Evolutionary conservation across 2,113 vertebrate genomes (phyloP), one percentile per base, ranked within the genome.

Genomic region (Blennius ocellaris): DNA sequence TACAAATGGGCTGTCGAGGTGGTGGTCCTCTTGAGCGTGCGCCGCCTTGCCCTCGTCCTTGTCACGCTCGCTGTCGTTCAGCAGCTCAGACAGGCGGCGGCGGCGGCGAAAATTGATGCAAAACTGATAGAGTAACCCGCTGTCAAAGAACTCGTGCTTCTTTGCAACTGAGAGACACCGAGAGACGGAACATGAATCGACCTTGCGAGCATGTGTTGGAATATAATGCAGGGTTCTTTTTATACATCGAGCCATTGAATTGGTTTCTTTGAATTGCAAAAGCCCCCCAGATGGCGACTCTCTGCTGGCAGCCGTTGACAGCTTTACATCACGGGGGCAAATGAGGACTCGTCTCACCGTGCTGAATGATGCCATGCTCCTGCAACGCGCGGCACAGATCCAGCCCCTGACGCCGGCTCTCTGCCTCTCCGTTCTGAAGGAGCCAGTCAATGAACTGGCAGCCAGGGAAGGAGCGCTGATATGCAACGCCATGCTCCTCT

Each of bases 341-440:
- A 64, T 39, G 45, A 67, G 49, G 30, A 17, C 10, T 37, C 11
- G 5, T 11, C 88, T 90, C 85, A 96, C 95, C 94, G 0, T 96
- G 96, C 73, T 96, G 95, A 73, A 96, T 94, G 83, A 97, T 95
- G 38, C 94, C 95, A 0, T 96, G 92, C 79, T 96, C 94, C 71
- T 96, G 90, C 74, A 96, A 86, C 0, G 90, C 89, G 5, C 83
- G 89, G 48, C 95, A 95, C 73, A 96, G 80, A 66, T 95, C 94
- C 69, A 94, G 83, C 0, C 93, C 96, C 6, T 89, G 93, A 48
- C 93, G 76, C 21, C 95, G 84, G 86, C 87, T 94, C 37, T 92
- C 91, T 0, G 75, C 91, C 71, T 97, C 94, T 60, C 94, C 92
- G 7, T 95, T 94, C 78, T 95, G 93, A 11, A 96, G 41, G 1